Conservation (phyloP, 2,797 vertebrate species). For the Onychomys arenicola region DNA sequence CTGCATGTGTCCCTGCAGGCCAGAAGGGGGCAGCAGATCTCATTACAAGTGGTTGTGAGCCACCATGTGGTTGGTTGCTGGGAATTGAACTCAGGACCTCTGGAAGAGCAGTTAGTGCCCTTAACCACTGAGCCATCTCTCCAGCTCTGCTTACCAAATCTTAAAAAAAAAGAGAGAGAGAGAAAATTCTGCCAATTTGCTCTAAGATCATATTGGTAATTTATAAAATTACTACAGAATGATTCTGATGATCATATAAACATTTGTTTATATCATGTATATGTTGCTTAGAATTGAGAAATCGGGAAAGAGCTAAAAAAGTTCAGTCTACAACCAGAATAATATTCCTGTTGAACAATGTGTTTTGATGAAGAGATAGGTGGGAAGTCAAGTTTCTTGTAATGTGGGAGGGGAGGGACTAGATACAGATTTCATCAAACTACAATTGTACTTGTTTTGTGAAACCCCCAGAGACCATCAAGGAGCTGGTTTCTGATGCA, state of each 20-base stretch:
- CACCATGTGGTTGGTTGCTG: no score
- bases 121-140: no score
- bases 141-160: not conserved
- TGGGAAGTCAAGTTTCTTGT: no score
- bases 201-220: not conserved
- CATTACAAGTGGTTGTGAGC: no score
- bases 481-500: no score
- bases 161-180: not conserved
- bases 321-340: not conserved
- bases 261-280: not conserved
- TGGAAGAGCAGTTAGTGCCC: no score
- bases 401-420: no score
- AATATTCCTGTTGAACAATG: not conserved
- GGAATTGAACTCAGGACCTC: no score
- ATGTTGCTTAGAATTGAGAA: not conserved
- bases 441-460: not conserved
- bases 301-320: not conserved
- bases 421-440: not conserved
- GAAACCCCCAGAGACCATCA: no score
- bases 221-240: not conserved
- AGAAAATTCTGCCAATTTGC: not conserved
- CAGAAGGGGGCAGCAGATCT: no score
- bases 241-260: not conserved
- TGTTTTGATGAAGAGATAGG: not conserved
- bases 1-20: no score